Evolutionary conservation across 2,888 invertebrate species (phyloP).

Genomic region (Zeuzera pyrina): DNA sequence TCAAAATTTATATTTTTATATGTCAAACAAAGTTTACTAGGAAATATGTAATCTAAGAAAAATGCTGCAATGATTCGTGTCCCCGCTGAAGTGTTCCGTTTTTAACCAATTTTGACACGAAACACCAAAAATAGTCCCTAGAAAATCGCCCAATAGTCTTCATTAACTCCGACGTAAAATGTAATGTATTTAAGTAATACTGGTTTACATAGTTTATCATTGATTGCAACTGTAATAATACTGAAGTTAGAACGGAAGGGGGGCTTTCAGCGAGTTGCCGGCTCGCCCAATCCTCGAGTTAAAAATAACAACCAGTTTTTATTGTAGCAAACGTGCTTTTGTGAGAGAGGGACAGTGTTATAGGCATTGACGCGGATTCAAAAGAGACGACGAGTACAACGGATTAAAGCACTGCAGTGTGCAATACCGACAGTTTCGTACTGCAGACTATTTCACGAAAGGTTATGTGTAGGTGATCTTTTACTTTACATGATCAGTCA

Average conservation of each 20-base stretch:
- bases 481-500: too few species aligned
- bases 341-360: slow-evolving; percentile 57
- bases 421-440: slow-evolving; percentile 52
- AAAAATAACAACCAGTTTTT: slow-evolving; percentile 72
- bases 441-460: too few species aligned
- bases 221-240: slow-evolving; percentile 21
- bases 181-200: slow-evolving; percentile 9
- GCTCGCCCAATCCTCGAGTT: slow-evolving; percentile 59
- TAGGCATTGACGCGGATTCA: slow-evolving; percentile 39
- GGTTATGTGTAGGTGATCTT: too few species aligned
- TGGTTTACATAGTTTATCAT: slow-evolving; percentile 1
- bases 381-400: slow-evolving; percentile 56
- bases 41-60: too few species aligned
- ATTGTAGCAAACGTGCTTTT: slow-evolving; percentile 54
- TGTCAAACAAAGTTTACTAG: too few species aligned
- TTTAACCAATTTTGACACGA: too few species aligned
- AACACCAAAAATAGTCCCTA: too few species aligned
- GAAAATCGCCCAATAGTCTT: too few species aligned
- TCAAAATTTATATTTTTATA: too few species aligned
- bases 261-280: slow-evolving; percentile 53
- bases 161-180: too few species aligned
- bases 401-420: slow-evolving; percentile 57
- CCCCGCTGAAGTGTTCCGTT: too few species aligned
- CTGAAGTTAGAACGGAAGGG: slow-evolving; percentile 56
- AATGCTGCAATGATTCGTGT: too few species aligned